Percentiles rank a stretch among this genome's conserved stretches.
Conservation (phyloP, 2,797 vertebrate species). For the Oreochromis mossambicus region DNA sequence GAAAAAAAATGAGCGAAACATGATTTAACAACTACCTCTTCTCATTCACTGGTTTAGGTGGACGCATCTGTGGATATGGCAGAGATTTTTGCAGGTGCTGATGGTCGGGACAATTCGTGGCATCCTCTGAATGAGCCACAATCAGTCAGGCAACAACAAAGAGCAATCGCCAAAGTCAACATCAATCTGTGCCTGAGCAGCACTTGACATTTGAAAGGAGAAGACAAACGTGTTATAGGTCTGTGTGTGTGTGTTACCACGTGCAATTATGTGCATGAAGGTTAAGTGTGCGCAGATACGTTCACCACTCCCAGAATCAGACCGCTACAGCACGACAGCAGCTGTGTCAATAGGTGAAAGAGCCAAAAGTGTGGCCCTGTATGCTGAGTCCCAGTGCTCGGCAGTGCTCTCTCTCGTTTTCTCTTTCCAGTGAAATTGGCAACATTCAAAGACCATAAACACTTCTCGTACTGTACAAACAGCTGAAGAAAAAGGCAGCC, state of each 20-base stretch:
- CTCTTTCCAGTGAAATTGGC: slow-evolving; percentile 50
- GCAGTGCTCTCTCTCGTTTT: slow-evolving; percentile 28
- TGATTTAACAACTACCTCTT: not conserved
- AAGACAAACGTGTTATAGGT: slow-evolving; percentile 31
- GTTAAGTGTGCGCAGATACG: slow-evolving; percentile 47
- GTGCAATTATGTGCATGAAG: not conserved
- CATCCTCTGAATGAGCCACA: slow-evolving; percentile 35
- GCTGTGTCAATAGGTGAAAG: slow-evolving; percentile 72
- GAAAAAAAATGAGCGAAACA: slow-evolving; percentile 15
- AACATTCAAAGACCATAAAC: slow-evolving; percentile 65
- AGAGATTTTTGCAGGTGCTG: slow-evolving; percentile 1
- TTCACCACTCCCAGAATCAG: slow-evolving; percentile 59
- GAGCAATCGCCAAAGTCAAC: slow-evolving; percentile 23
- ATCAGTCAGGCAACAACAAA: slow-evolving; percentile 37
- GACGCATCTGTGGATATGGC: not conserved
- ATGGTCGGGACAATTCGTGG: slow-evolving; percentile 10
- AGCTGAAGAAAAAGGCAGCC: slow-evolving; percentile 31
- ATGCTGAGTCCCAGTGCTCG: slow-evolving; percentile 43
- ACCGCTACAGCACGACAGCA: slow-evolving; percentile 67
- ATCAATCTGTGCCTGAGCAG: slow-evolving; percentile 44
- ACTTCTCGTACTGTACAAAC: slow-evolving; percentile 59
- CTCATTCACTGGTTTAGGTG: not conserved
- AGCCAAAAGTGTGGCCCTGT: slow-evolving; percentile 60
- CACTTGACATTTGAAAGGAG: slow-evolving; percentile 47
- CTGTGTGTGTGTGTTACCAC: not conserved